A percentile compares a stretch with the other conserved stretches of the same genome.
Evolutionary conservation across 2,113 vertebrate genomes (phyloP).

Genomic region (Alosa alosa): DNA sequence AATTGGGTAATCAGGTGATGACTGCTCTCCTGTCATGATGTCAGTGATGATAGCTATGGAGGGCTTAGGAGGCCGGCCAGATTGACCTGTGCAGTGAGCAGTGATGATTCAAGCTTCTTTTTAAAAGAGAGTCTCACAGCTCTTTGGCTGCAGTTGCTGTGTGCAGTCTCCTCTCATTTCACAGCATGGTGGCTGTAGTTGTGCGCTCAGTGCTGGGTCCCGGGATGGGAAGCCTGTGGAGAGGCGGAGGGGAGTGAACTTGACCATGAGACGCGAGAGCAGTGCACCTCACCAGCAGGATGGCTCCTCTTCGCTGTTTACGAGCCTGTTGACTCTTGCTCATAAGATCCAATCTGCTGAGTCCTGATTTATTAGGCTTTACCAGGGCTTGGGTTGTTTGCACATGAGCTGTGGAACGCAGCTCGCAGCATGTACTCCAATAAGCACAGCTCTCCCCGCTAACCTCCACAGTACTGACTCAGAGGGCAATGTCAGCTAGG

Average conservation of each 20-base stretch:
- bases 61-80: not conserved
- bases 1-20: not conserved
- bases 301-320: slow-evolving; percentile 10
- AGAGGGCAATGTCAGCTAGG: not conserved
- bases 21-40: not conserved
- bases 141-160: not conserved
- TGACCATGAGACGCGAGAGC: slow-evolving; percentile 1
- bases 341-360: slow-evolving; percentile 22
- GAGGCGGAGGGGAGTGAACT: slow-evolving; percentile 15
- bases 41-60: not conserved
- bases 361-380: slow-evolving; percentile 2
- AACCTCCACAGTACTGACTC: not conserved
- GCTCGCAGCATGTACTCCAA: not conserved
- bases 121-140: not conserved
- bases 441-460: not conserved
- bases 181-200: not conserved
- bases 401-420: not conserved
- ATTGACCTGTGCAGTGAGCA: not conserved
- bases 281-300: not conserved
- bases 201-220: not conserved
- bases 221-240: slow-evolving; percentile 4
- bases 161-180: not conserved
- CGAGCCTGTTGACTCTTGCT: slow-evolving; percentile 21
- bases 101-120: not conserved
- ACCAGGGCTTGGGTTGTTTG: not conserved